Evolutionary conservation across 1,140 invertebrate genomes (phyloP).

Genomic region (Drosophila obscura): DNA sequence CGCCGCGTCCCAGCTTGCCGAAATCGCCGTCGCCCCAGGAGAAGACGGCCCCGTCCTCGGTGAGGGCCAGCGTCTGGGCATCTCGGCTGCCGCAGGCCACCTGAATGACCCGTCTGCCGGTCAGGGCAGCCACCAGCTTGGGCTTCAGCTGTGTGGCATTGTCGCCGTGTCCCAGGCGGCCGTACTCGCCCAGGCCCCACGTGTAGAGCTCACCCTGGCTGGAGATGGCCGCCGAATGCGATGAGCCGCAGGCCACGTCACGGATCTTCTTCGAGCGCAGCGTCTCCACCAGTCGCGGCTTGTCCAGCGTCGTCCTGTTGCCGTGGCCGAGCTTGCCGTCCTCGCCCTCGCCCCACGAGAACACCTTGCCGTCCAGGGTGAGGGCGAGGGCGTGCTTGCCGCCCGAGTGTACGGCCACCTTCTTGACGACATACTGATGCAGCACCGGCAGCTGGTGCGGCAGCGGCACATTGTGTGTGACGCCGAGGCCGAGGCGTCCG

Average conservation of each 20-base stretch:
- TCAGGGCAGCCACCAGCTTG: conserved; percentile 91
- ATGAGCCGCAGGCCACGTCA: conserved; percentile 96
- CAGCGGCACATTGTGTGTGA: conserved; percentile 93
- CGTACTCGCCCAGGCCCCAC: conserved; percentile 97
- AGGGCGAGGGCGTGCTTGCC: conserved; percentile 97
- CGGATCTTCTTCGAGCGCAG: conserved; percentile 94
- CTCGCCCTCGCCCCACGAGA: conserved; percentile 98
- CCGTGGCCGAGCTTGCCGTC: conserved; percentile 97
- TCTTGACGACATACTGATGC: conserved; percentile 95
- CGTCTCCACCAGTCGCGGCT: conserved; percentile 92
- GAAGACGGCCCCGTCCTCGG: conserved; percentile 93
- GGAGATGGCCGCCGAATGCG: conserved; percentile 96
- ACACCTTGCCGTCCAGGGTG: conserved; percentile 95
- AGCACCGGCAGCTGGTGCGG: conserved; percentile 94
- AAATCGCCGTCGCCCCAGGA: conserved; percentile 96
- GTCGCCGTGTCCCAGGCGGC: conserved; percentile 95
- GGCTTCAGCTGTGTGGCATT: conserved; percentile 93
- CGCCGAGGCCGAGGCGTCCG: conserved; percentile 94
- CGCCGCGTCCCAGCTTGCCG: conserved; percentile 91
- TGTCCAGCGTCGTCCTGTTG: conserved; percentile 91
- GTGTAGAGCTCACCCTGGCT: conserved; percentile 96
- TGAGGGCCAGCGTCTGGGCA: conserved; percentile 96
- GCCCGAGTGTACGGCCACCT: conserved; percentile 97
- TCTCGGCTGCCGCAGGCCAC: conserved; percentile 96
- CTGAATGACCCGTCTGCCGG: conserved; percentile 89